Evolutionary conservation across 2,113 vertebrate species (phyloP), one percentile per base, ranked within the genome.

Genomic region (Anolis carolinensis): DNA sequence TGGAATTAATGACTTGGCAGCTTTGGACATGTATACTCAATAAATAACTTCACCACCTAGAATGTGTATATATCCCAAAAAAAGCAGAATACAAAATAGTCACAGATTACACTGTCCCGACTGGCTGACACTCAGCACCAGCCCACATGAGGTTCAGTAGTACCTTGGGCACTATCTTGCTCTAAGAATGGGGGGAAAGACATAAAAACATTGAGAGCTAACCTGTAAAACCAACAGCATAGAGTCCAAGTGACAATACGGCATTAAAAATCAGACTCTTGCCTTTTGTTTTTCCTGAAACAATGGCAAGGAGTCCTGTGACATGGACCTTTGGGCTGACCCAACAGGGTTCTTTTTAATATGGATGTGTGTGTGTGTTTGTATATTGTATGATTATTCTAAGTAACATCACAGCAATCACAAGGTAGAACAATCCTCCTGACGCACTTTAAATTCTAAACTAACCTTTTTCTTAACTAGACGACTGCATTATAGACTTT

Each of bases 1-100:
- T 44, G 85, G 91, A 92, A 93, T 89, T 91, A 91, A 91, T 88
- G 73, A 92, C 44, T 85, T 21, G 5, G 82, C 52, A 39, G 93
- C 82, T 92, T 91, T 87, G 87, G 79, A 91, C 32, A 88, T 0
- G 1, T 65, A 89, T 84, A 89, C 87, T 27, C 65, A 88, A 89
- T 93, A 94, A 91, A 73, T 89, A 93, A 88, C 87, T 91, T 92
- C 79, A 83, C 92, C 82, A 92, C 73, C 59, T 89, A 90, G 68
- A 92, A 32, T 25, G 83, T 74, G 48, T 91, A 83, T 71, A 85
- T 71, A 85, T 82, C 88, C 89, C 79, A 55, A 44, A 90, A 91
- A 95, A 95, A 94, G 74, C 55, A 92, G 68, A 91, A 92, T 94
- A 86, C 86, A 89, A 93, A 93, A 87, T n/a, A 72, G 86, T 90